phyloP scores from a whole-genome alignment of 2,113 vertebrate species.

The Panthera leo region DNA sequence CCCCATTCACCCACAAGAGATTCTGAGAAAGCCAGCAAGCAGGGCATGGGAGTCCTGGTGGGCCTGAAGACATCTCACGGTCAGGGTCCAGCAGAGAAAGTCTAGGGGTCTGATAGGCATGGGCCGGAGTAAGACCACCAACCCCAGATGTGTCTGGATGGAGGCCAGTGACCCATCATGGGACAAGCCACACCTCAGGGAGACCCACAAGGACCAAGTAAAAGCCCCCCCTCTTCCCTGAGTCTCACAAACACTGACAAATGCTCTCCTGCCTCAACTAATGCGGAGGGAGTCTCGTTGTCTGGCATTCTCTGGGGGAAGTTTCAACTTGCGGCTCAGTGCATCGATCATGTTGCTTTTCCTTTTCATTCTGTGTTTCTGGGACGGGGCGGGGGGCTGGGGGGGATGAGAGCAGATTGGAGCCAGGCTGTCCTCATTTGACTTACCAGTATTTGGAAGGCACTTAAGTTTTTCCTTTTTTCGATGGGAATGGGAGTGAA shows the following conservation, averaged over 20 bases:
- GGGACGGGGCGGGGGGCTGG: background rate
- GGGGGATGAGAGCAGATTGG: background rate
- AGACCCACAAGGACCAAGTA: background rate
- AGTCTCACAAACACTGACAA: background rate
- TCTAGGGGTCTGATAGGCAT: background rate
- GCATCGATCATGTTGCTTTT: conserved; percentile 31
- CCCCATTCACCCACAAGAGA: no score
- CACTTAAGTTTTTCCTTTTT: conserved; percentile 64
- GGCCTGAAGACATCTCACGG: background rate
- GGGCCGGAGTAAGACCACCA: background rate
- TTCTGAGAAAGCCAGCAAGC: background rate
- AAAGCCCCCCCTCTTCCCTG: background rate
- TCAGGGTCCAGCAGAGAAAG: background rate
- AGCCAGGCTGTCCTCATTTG: conserved; percentile 76
- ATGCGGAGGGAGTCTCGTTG: conserved; percentile 39
- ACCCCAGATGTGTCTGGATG: background rate
- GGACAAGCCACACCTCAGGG: background rate
- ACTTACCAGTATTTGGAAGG: conserved; percentile 74
- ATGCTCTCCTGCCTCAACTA: background rate
- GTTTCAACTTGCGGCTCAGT: conserved; percentile 26
- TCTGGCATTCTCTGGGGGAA: conserved; percentile 41
- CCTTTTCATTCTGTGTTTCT: conserved; percentile 50
- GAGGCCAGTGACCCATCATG: background rate
- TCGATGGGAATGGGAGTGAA: conserved; percentile 73
- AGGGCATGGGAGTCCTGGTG: background rate